Base-by-base conservation (phyloP, 2,797 vertebrate genomes). In the Sandelia bainsii region DNA sequence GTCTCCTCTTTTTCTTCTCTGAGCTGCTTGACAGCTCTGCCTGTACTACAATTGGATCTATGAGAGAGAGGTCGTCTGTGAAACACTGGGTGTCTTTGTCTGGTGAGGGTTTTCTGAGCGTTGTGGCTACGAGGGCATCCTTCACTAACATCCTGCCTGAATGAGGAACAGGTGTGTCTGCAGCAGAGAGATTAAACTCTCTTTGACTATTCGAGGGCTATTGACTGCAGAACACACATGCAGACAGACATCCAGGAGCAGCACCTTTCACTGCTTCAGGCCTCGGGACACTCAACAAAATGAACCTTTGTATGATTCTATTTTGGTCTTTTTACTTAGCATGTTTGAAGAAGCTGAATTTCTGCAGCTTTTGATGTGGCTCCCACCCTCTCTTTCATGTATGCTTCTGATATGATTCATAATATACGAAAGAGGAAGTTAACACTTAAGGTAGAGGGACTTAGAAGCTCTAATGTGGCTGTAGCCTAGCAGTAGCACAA, bases 111-210 rank as follows among this genome's bases (percentile, higher is more conserved):
- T 63, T 77, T 72, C 60, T 52, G 63, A 71, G 37, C 22, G 8
- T 45, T 83, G 79, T 44, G 72, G 69, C 70, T 57, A 59, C 34
- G 29, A 73, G 32, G 68, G 45, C 71, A 77, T 85, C 72, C 77
- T 79, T 66, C 62, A 51, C 72, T 56, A 51, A 67, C 69, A 68
- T 83, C 77, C 73, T 77, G 48, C 19, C 71, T 79, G 83, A 91
- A 91, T 75, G 80, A 82, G 64, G 83, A 91, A 70, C 89, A 89
- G 90, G 85, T 91, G 91, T 92, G 91, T 86, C 64, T 70, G 78
- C 64, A 74, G 70, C 62, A 45, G 22, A 67, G 56, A 83, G 84
- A 85, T 88, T 84, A 77, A 81, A 72, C 74, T 79, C 54, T 86
- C 79, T 83, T 76, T 75, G 67, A 88, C 45, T 67, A 45, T 56